A percentile compares a stretch with the other conserved stretches of the same genome.
Evolutionary conservation across 2,797 vertebrate genomes (phyloP).

Genomic region (Lophius americanus): DNA sequence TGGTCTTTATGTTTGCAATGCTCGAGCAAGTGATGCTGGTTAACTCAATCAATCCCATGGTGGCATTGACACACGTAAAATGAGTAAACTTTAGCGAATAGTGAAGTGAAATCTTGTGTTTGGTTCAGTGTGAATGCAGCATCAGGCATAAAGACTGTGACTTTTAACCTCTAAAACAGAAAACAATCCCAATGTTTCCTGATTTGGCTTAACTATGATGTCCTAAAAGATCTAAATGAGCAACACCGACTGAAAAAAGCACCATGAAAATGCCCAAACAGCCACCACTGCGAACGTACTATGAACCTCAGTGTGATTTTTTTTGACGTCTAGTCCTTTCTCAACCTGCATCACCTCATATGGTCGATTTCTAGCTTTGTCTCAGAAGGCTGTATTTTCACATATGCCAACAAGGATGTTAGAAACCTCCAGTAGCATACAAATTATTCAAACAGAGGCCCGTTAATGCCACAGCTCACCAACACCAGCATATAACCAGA

Average conservation of each 20-base stretch:
- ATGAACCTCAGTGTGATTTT: conserved; percentile 29
- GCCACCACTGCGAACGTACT: neutral
- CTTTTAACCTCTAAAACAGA: no score
- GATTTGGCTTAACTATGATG: no score
- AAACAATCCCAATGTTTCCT: no score
- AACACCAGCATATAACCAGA: conserved; percentile 16
- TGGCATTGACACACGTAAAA: no score
- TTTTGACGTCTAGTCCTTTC: conserved; percentile 47
- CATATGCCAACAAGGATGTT: conserved; percentile 16
- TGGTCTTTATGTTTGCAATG: no score
- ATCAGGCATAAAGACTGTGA: no score
- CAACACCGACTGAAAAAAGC: neutral
- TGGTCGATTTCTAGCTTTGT: conserved; percentile 33
- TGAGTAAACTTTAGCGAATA: no score
- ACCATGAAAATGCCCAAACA: conserved; percentile 19
- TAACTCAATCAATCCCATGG: no score
- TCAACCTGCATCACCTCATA: conserved; percentile 44
- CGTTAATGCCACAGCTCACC: conserved; percentile 8
- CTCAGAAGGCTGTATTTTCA: conserved; percentile 34
- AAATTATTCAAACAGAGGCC: conserved; percentile 2
- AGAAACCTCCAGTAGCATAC: conserved; percentile 3
- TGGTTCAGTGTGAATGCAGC: no score
- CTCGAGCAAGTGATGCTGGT: no score
- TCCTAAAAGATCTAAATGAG: no score
- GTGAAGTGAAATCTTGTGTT: no score